phyloP scores from a whole-genome alignment of 2,797 vertebrate genomes.

The Sebastes minor region DNA sequence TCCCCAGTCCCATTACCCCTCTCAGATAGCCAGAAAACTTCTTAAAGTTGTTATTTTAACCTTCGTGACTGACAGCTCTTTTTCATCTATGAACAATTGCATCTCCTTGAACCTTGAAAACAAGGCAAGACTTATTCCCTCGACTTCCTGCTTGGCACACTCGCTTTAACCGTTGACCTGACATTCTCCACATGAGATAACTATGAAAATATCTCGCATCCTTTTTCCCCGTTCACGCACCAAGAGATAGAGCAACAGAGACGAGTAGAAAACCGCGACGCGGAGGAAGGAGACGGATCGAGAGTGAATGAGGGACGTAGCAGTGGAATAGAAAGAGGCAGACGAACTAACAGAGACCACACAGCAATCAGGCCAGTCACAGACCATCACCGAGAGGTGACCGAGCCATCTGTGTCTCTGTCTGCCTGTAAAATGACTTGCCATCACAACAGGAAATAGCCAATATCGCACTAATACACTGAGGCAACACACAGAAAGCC shows the following conservation, averaged over 20 bases:
- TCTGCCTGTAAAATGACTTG: slow-evolving; percentile 48
- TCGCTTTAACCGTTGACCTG: slow-evolving; percentile 41
- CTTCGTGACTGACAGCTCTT: slow-evolving; percentile 39
- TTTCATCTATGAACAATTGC: slow-evolving; percentile 45
- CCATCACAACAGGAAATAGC: slow-evolving; percentile 70
- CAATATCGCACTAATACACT: slow-evolving; percentile 64
- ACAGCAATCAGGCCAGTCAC: slow-evolving; percentile 68
- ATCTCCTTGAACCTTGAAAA: slow-evolving; percentile 45
- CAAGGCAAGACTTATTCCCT: slow-evolving; percentile 23
- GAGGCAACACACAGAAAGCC: slow-evolving; percentile 15
- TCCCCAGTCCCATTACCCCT: not conserved
- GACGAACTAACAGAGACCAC: slow-evolving; percentile 45
- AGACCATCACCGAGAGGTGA: slow-evolving; percentile 68
- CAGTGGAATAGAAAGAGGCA: slow-evolving; percentile 17
- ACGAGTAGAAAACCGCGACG: not conserved
- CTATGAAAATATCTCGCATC: slow-evolving; percentile 51
- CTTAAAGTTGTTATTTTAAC: slow-evolving; percentile 47
- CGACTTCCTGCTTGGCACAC: slow-evolving; percentile 34
- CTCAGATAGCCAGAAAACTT: not conserved
- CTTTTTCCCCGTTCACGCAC: slow-evolving; percentile 6
- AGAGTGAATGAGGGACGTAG: slow-evolving; percentile 16
- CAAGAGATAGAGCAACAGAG: slow-evolving; percentile 26
- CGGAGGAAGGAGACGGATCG: slow-evolving; percentile 20
- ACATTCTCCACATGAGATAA: slow-evolving; percentile 38
- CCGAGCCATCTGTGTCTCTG: slow-evolving; percentile 58